phyloP scores from a whole-genome alignment of 92 coral and sea anemone species.

The Anthopleura xanthogrammica region DNA sequence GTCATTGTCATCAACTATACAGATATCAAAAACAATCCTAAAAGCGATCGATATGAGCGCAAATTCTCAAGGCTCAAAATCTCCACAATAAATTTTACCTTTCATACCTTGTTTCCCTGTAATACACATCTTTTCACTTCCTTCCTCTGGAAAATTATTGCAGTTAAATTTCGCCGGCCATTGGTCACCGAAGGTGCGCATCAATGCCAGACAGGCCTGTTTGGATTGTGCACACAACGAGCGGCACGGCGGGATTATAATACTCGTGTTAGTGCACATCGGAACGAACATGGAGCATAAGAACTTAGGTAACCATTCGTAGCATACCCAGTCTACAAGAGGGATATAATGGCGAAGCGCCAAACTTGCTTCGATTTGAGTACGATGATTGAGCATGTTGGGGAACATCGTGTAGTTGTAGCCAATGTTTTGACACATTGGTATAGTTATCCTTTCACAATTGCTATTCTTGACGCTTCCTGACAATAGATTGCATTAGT shows the following conservation, averaged over 20 bases:
- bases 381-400: not conserved
- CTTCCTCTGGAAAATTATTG: not conserved
- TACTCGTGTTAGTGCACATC: not conserved
- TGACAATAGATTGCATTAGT: not conserved
- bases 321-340: slow-evolving; percentile 4
- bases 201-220: not conserved
- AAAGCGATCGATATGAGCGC: too few species aligned
- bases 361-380: not conserved
- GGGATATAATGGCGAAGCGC: not conserved
- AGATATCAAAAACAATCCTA: too few species aligned
- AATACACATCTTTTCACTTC: not conserved
- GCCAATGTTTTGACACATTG: slow-evolving; percentile 2
- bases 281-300: not conserved
- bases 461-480: not conserved
- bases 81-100: not conserved
- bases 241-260: slow-evolving; percentile 3
- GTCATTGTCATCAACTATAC: too few species aligned
- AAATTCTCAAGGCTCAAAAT: not conserved
- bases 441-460: not conserved
- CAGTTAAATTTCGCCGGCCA: slow-evolving; percentile 8
- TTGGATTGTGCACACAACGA: slow-evolving; percentile 10
- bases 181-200: not conserved
- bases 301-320: slow-evolving; percentile 7
- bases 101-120: not conserved
- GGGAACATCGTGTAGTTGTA: slow-evolving; percentile 12